Percentiles rank a stretch among this genome's conserved stretches.
Conservation (phyloP, 2,888 invertebrate species). For the Diarsia dahlii region DNA sequence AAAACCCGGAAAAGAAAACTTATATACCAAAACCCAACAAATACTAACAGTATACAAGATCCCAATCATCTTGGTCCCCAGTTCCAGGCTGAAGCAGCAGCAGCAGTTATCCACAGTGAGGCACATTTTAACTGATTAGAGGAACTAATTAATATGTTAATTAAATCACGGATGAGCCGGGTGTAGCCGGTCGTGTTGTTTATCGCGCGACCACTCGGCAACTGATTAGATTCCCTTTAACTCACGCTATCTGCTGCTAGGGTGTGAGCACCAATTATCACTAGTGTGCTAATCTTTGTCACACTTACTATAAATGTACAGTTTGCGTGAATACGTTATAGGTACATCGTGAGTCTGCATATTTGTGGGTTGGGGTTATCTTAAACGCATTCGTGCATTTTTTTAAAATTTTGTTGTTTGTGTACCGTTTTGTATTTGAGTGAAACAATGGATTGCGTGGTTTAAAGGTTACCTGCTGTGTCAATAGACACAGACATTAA, state of each 20-base stretch:
- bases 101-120: slow-evolving; percentile 73
- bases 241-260: slow-evolving; percentile 55
- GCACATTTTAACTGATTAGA: slow-evolving; percentile 68
- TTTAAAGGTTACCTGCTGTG: neutral
- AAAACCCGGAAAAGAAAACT: neutral
- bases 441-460: slow-evolving; percentile 23
- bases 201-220: slow-evolving; percentile 43
- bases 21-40: neutral
- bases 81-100: slow-evolving; percentile 74
- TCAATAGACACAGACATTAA: neutral
- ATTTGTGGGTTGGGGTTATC: neutral
- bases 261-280: slow-evolving; percentile 56
- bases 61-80: slow-evolving; percentile 75
- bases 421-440: slow-evolving; percentile 12
- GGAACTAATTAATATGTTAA: slow-evolving; percentile 30
- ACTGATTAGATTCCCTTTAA: slow-evolving; percentile 66
- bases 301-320: neutral
- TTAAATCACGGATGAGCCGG: slow-evolving; percentile 23
- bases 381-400: neutral
- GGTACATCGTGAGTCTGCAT: neutral
- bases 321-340: slow-evolving; percentile 3
- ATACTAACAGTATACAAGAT: slow-evolving; percentile 73
- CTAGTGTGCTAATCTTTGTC: slow-evolving; percentile 47
- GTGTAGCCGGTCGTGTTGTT: slow-evolving; percentile 17
- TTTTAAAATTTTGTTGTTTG: neutral